A percentile compares a stretch with the other conserved stretches of the same genome.
Evolutionary conservation across 2,113 vertebrate species (phyloP).

Genomic region (Phodopus roborovskii): DNA sequence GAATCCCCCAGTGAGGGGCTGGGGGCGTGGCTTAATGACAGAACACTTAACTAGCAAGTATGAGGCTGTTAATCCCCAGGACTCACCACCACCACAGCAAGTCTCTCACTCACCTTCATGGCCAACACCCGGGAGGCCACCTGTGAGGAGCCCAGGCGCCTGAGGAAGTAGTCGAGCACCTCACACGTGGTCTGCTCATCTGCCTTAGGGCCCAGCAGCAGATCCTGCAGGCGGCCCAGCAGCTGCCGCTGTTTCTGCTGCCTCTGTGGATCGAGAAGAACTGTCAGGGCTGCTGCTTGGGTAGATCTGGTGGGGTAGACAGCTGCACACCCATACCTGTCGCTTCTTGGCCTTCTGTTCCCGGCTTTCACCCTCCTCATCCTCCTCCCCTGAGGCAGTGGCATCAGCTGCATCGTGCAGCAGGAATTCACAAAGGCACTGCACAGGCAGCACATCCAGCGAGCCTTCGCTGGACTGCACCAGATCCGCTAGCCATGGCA

Average conservation of each 20-base stretch:
- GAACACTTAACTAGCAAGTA: not conserved
- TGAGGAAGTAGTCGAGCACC: slow-evolving; percentile 98
- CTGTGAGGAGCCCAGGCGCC: slow-evolving; percentile 96
- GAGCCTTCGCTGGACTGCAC: slow-evolving; percentile 99
- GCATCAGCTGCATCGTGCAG: slow-evolving; percentile 96
- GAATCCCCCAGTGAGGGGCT: not conserved
- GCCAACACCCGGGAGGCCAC: slow-evolving; percentile 96
- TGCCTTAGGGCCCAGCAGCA: slow-evolving; percentile 95
- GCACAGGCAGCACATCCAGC: slow-evolving; percentile 96
- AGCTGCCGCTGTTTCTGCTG: slow-evolving; percentile 98
- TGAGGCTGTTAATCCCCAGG: not conserved
- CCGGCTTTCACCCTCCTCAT: slow-evolving; percentile 96
- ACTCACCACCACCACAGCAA: not conserved
- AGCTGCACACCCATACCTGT: slow-evolving; percentile 86
- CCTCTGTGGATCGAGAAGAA: slow-evolving; percentile 85
- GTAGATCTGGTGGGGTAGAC: not conserved
- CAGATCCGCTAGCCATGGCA: slow-evolving; percentile 98
- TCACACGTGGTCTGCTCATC: slow-evolving; percentile 98
- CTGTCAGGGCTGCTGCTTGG: not conserved
- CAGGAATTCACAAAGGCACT: slow-evolving; percentile 98
- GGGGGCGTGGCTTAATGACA: not conserved
- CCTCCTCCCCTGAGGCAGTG: slow-evolving; percentile 90
- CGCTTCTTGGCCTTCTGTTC: slow-evolving; percentile 96
- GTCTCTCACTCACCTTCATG: slow-evolving; percentile 92
- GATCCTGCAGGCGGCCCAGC: slow-evolving; percentile 95